Base-by-base conservation (phyloP, 1,140 invertebrate species). In the Achroia grisella region DNA sequence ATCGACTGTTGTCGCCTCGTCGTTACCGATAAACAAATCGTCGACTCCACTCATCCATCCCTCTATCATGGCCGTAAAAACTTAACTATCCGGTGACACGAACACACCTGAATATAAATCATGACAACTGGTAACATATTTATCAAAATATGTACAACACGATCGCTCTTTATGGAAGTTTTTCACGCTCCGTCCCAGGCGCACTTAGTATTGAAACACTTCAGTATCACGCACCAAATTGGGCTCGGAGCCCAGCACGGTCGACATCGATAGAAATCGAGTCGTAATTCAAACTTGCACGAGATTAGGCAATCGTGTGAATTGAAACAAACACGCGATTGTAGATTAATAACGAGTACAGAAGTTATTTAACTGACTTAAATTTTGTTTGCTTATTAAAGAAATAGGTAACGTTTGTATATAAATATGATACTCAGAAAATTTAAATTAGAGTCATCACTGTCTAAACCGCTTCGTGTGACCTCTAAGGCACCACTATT, bases 81-180 rank as follows among this genome's bases (percentile, higher is more conserved):
- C 64, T 77, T 78, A 81, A 81, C 69, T 81, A 84, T 77, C 68
- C 63, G 64, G 69, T 64, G 62, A 76, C 77, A 80, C 69, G 74
- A 71, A 76, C 56, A 70, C 69, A 71, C 72, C 64, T 71, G 57
- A 69, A 72, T 78, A 72, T 75, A 81, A 80, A 84, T 80, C 72
- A 78, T 60, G 60, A 68, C 50, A 67, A 70, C 67, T 67, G 44
- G 61, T 72, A 75, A 64, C 44, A 57, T 59, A 78, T 66, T 75
- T 80, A 80, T 82, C 73, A 55, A 72, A 68, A 62, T 69, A 64
- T 76, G 74, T 81, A 70, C 58, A 56, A 78, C 75, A 81, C 65
- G 71, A 78, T 78, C 68, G 62, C 48, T 58, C 39, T 68, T 74
- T 69, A 72, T 62, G 70, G 62, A 68, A 68, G 39, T 52, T 61